A percentile compares a stretch with the other conserved stretches of the same genome.
Evolutionary conservation across 2,888 invertebrate genomes (phyloP).

Genomic region (Eucriotettix oculatus): DNA sequence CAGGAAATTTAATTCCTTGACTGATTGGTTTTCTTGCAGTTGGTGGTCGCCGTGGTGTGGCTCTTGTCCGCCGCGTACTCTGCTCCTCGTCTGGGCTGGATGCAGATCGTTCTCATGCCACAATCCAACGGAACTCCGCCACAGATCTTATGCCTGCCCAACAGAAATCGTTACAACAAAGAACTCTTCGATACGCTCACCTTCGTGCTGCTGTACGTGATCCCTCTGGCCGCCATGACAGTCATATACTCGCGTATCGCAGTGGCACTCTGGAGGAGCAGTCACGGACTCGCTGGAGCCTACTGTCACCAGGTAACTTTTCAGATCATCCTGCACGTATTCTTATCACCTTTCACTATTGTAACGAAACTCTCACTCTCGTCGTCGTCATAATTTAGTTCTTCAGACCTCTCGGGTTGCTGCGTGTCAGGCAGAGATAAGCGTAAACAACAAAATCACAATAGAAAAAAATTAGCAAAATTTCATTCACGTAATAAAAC

Average conservation of each 20-base stretch:
- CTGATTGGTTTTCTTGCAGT: conserved; percentile 31
- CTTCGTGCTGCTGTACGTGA: conserved; percentile 64
- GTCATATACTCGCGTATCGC: conserved; percentile 72
- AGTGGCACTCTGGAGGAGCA: conserved; percentile 52
- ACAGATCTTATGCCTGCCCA: conserved; percentile 38
- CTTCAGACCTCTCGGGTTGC: too few species aligned
- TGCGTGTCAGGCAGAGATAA: too few species aligned
- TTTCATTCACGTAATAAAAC: too few species aligned
- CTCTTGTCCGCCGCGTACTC: conserved; percentile 66
- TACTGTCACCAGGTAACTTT: too few species aligned
- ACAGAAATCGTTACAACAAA: conserved; percentile 60
- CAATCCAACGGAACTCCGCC: conserved; percentile 41
- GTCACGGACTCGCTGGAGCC: conserved; percentile 9
- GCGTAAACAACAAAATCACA: too few species aligned
- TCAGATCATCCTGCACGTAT: too few species aligned
- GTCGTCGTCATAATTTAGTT: too few species aligned
- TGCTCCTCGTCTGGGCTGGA: conserved; percentile 68
- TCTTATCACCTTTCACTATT: too few species aligned
- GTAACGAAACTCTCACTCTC: too few species aligned
- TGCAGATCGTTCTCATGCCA: conserved; percentile 44
- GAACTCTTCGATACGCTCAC: conserved; percentile 65
- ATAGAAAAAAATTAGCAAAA: too few species aligned
- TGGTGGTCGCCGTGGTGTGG: conserved; percentile 68
- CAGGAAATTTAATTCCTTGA: too few species aligned
- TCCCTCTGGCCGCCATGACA: conserved; percentile 61